Evolutionary conservation across 2,797 vertebrate genomes (phyloP), one percentile per base, ranked within the genome.

Genomic region (Alcedo quadribrachys): DNA sequence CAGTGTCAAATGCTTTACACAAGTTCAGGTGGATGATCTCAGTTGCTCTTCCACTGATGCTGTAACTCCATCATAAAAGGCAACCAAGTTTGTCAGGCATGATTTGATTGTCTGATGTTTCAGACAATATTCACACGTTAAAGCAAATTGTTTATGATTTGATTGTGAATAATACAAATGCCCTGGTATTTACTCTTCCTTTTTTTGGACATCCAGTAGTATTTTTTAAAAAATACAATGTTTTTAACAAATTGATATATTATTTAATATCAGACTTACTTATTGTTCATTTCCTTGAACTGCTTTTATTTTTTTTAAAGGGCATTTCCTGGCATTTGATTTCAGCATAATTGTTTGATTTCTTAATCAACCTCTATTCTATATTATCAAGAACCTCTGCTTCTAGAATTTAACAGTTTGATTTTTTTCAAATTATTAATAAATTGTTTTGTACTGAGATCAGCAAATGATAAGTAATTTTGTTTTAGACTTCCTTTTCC

Each of bases 191-290:
- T 70, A 54, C 28, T 32, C 8, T 51, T 74, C 27, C 15, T 8
- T 6, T 20, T 19, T 90, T 30, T 50, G 18, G 6, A 50, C 8
- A 2, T 62, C 12, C 11, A 45, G 3, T 10, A 37, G 13, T 24
- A 28, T 15, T 45, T 79, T 75, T 58, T 0, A 1, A 4, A 67
- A 66, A 66, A 43, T 16, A 17, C 15, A n/a, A 1, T 2, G 1
- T 18, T 86, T 85, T 77, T 37, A 76, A 45, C 14, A 33, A 33
- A 40, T 8, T 3, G 2, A 7, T 28, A 0, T 3, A 5, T 43
- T 62, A 6, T 27, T 85, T 69, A 55, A 7, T 43, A 12, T 40
- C 45, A 22, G 25, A 11, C 4, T 66, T 46, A 17, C 15, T 24
- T 54, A 21, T 14, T 9, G 5, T 61, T 74, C 3, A 18, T 12